Evolutionary conservation across 2,888 invertebrate genomes (phyloP), one percentile per base, ranked within the genome.

Genomic region (Cheilosia soror): DNA sequence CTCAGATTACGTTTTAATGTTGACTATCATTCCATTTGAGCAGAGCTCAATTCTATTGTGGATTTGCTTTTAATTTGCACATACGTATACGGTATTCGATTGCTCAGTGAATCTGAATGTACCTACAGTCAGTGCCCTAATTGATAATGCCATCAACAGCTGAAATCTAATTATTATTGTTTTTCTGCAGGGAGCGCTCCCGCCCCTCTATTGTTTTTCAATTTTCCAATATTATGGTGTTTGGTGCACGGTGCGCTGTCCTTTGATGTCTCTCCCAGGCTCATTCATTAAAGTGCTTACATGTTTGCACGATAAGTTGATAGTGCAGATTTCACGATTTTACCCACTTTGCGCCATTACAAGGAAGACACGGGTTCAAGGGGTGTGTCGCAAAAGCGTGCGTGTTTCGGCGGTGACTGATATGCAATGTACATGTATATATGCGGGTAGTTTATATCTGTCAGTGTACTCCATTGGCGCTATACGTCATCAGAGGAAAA

Each of bases 1-100:
- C 42, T 60, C 27, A 42, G 40, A 60, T 60, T 60, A 60, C 40
- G 40, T 27, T 60, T 60, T 42, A 60, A 60, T 60, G 60, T 42
- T 60, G 25, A 27, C 42, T 42, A 25, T 60, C 60, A 25, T n/a
- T 47, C 20, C 47, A 47, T 20, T 47, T 47, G 15, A 15, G 7
- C 47, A 20, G 7, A 7, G 15, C 15, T 47, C 20, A 15, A 6
- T 20, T 3, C 4, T 15, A 9, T 9, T 20, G 6, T 15, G 15
- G 5, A 47, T 15, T 20, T 47, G 6, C 44, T 7, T 44, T 20
- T 15, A 15, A 15, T 15, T 44, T n/a, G n/a, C n/a, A n/a, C n/a
- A n/a, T n/a, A n/a, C n/a, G n/a, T 47, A 9, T 15, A n/a, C 15
- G 7, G 2, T 0, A 20, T 20, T 47, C 44, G 15, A 20, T 15